A percentile compares a stretch with the other conserved stretches of the same genome.
Evolutionary conservation across 2,888 invertebrate species (phyloP).

Genomic region (Aleiodes leptofemur): DNA sequence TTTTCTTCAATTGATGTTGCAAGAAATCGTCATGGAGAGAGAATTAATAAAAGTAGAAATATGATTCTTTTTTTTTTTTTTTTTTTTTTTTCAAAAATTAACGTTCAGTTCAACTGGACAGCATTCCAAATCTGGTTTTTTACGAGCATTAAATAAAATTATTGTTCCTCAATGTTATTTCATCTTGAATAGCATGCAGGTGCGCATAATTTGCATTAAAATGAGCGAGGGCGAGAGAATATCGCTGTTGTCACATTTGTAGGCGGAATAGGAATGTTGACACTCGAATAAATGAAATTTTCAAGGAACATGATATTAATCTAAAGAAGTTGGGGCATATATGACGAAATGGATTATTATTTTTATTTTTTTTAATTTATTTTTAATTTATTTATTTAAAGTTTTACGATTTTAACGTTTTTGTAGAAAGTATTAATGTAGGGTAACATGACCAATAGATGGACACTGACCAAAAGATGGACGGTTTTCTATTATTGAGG

Average conservation of each 20-base stretch:
- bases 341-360: conserved; percentile 32
- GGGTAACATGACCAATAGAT: too few relatives aligned
- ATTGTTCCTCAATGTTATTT: not conserved
- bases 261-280: conserved; percentile 24
- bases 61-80: too few relatives aligned
- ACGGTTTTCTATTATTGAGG: too few relatives aligned
- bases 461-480: too few relatives aligned
- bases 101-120: not conserved
- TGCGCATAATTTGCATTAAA: conserved; percentile 21
- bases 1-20: not conserved
- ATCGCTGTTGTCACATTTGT: conserved; percentile 7
- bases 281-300: conserved; percentile 27
- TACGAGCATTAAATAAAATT: not conserved
- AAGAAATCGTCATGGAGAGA: too few relatives aligned
- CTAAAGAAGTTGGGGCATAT: not conserved
- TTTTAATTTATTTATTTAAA: conserved; percentile 9
- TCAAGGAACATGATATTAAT: not conserved
- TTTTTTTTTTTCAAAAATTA: too few relatives aligned
- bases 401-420: too few relatives aligned
- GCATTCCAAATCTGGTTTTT: conserved; percentile 9
- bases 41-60: not conserved
- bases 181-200: conserved; percentile 23
- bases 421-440: too few relatives aligned
- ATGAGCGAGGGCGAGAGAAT: conserved; percentile 6
- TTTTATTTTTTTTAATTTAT: not conserved